Evolutionary conservation across 2,888 invertebrate species (phyloP), one percentile per base, ranked within the genome.

Genomic region (Idaea straminata): DNA sequence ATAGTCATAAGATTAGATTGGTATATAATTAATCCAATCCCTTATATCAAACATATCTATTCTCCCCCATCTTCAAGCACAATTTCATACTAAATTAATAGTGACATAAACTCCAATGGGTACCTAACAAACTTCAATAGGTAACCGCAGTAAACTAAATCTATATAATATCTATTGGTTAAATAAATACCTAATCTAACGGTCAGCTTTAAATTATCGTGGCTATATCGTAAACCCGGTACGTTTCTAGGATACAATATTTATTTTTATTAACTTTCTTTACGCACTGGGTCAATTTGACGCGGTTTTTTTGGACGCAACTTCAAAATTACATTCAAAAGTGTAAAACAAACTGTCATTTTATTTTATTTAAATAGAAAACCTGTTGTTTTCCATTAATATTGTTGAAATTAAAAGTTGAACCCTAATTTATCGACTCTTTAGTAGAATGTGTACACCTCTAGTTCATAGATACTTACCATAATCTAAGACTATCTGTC

Each of bases 111-210:
- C 59, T 59, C 66, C 62, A 60, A 57, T 47, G 25, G 66, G 65
- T 60, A 63, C 61, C 25, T 65, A 67, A 64, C 60, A 16, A 15
- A 47, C 38, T 63, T 66, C 66, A 71, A 72, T 69, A 64, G 69
- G 36, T 63, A 61, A 64, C 61, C 69, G 47, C 47, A 47, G 47
- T 47, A 47, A 36, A 36, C 36, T 36, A 10, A 36, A 36, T 10
- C 36, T 36, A 36, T 36, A 69, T 58, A 5, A 60, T 68, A 66
- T 65, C 68, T 68, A 68, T 66, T 68, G 68, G 65, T 77, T 81
- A 85, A 86, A 89, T 87, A 89, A 88, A 87, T 88, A 87, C 80
- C 86, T 87, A 88, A 89, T 86, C 82, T 85, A 74, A 76, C 77
- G 72, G 72, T 68, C 64, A 78, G 82, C 84, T 88, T 88, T 88